Evolutionary conservation across 2,888 invertebrate genomes (phyloP).

Genomic region (Hypena proboscidalis): DNA sequence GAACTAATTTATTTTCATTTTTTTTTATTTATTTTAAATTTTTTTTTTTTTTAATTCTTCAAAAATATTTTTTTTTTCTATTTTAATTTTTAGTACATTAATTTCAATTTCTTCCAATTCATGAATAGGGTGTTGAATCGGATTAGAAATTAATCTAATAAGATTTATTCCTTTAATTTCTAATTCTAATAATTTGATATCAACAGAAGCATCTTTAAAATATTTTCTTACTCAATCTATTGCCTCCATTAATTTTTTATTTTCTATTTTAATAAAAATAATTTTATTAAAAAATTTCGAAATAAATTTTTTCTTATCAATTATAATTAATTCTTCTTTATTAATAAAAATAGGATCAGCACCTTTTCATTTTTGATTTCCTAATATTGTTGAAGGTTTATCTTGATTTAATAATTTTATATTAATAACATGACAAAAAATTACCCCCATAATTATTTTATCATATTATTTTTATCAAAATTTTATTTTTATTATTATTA

Average conservation of each 20-base stretch:
- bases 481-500: slow-evolving; percentile 72
- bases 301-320: slow-evolving; percentile 54
- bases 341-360: slow-evolving; percentile 85
- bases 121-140: slow-evolving; percentile 83
- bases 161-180: slow-evolving; percentile 86
- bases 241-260: slow-evolving; percentile 83
- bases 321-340: slow-evolving; percentile 70
- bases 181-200: slow-evolving; percentile 73
- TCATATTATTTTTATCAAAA: slow-evolving; percentile 74
- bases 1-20: slow-evolving; percentile 64
- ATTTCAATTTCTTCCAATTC: slow-evolving; percentile 70
- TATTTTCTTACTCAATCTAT: slow-evolving; percentile 86
- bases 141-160: slow-evolving; percentile 87
- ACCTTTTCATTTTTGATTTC: slow-evolving; percentile 87
- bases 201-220: slow-evolving; percentile 85
- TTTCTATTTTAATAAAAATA: slow-evolving; percentile 73
- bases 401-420: slow-evolving; percentile 83
- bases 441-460: slow-evolving; percentile 85
- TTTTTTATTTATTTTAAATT: slow-evolving; percentile 84
- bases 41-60: slow-evolving; percentile 73
- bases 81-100: slow-evolving; percentile 79
- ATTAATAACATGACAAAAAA: slow-evolving; percentile 88
- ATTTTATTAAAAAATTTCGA: slow-evolving; percentile 64
- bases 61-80: slow-evolving; percentile 81
- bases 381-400: slow-evolving; percentile 85